phyloP scores from a whole-genome alignment of 2,797 vertebrate genomes.

The Gouania willdenowi region DNA sequence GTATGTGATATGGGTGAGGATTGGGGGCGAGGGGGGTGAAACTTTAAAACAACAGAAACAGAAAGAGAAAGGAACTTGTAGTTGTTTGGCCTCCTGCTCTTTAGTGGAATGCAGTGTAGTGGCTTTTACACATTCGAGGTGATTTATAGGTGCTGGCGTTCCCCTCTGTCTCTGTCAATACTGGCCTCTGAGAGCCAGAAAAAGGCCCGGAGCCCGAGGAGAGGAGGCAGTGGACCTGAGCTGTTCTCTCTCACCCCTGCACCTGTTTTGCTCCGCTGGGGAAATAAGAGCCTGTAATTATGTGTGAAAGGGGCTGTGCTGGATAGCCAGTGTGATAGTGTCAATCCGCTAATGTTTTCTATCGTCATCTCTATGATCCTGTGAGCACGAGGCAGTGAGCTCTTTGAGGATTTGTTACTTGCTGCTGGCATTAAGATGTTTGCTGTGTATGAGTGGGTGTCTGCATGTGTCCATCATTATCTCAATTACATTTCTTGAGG shows the following conservation, averaged over 20 bases:
- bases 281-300: conserved; percentile 75
- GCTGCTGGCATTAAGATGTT: conserved; percentile 17
- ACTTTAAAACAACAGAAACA: conserved; percentile 70
- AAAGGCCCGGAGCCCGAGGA: conserved; percentile 69
- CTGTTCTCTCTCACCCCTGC: conserved; percentile 55
- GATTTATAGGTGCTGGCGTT: conserved; percentile 70
- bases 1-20: conserved; percentile 13
- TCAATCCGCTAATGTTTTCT: conserved; percentile 71
- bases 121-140: conserved; percentile 72
- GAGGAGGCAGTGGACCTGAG: conserved; percentile 64
- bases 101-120: conserved; percentile 61
- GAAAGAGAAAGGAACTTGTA: conserved; percentile 71
- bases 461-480: not conserved
- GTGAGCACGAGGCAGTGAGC: conserved; percentile 11
- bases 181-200: conserved; percentile 60
- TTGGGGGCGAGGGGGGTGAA: conserved; percentile 10
- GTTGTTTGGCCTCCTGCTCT: conserved; percentile 67
- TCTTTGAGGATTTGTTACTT: conserved; percentile 38
- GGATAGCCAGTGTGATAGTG: conserved; percentile 66
- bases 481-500: no score
- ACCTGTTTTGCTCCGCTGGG: conserved; percentile 80
- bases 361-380: conserved; percentile 42
- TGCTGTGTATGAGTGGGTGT: not conserved
- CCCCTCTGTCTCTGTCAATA: conserved; percentile 59
- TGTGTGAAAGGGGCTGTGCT: conserved; percentile 67